A percentile compares a stretch with the other conserved stretches of the same genome.
Evolutionary conservation across 1,140 invertebrate genomes (phyloP).

Genomic region (Drosophila sulfurigaster): DNA sequence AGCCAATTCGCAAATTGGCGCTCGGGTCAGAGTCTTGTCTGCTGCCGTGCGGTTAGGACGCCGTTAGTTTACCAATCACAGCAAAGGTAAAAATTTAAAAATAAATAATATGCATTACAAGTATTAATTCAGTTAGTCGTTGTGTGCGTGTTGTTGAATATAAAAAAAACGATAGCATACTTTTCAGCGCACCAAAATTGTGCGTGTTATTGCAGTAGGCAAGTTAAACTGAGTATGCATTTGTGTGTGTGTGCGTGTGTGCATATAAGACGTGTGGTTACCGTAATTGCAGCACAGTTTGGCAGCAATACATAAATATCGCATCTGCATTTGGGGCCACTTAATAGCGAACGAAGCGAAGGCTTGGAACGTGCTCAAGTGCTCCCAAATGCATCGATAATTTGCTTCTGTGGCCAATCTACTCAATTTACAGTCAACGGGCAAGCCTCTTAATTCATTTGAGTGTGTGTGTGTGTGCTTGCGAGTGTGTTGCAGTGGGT

Average conservation of each 20-base stretch:
- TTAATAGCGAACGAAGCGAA: constrained; percentile 23
- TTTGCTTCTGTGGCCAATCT: constrained; percentile 75
- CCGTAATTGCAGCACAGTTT: constrained; percentile 34
- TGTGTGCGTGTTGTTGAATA: constrained; percentile 11
- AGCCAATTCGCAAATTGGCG: constrained; percentile 19
- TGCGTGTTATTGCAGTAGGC: neutral
- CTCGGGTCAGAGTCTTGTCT: constrained; percentile 59
- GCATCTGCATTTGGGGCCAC: constrained; percentile 28
- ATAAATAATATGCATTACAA: neutral
- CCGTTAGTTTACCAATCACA: constrained; percentile 14
- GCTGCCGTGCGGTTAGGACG: constrained; percentile 60
- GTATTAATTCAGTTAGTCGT: neutral
- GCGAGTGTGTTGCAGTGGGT: constrained; percentile 27
- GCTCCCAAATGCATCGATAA: constrained; percentile 77
- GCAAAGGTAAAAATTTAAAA: constrained; percentile 34
- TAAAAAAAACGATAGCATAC: constrained; percentile 38
- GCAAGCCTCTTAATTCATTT: constrained; percentile 10
- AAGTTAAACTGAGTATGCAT: constrained; percentile 10
- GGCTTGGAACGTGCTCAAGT: constrained; percentile 69
- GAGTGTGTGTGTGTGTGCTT: constrained; percentile 14
- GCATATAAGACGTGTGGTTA: neutral
- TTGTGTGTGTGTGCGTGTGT: neutral
- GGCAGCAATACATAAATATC: constrained; percentile 18
- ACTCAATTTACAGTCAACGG: constrained; percentile 54
- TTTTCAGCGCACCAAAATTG: constrained; percentile 17